These are phyloP conservation scores for Chelmon rostratus DNA, from an alignment of 2,797 vertebrate species.

Conservation along the genomic window DNA sequence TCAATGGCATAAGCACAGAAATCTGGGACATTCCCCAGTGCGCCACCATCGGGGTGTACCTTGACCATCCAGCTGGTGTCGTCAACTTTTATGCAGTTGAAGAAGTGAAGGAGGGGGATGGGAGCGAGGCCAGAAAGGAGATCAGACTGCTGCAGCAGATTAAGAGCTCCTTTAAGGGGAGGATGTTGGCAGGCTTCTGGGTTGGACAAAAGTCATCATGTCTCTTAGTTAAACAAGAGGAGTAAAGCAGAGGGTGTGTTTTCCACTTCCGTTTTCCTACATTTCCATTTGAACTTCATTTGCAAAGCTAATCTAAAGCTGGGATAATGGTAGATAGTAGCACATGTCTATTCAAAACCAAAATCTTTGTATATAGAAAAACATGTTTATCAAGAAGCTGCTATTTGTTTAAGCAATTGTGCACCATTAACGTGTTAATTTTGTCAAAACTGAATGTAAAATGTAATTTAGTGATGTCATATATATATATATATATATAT, in stretches of 20 bases:
- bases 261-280: slow-evolving; percentile 18
- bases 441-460: slow-evolving; percentile 2
- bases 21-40: slow-evolving; percentile 59
- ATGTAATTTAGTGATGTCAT: slow-evolving; percentile 1
- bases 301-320: background rate
- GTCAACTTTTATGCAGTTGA: slow-evolving; percentile 74
- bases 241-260: slow-evolving; percentile 7
- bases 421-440: background rate
- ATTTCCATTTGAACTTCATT: slow-evolving; percentile 35
- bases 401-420: slow-evolving; percentile 9
- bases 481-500: slow-evolving; percentile 10
- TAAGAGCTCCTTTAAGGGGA: slow-evolving; percentile 68
- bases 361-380: slow-evolving; percentile 15
- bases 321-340: background rate
- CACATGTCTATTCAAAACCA: background rate
- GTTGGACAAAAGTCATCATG: slow-evolving; percentile 70
- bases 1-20: slow-evolving; percentile 51
- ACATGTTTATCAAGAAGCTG: background rate
- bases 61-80: slow-evolving; percentile 75
- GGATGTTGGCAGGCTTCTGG: slow-evolving; percentile 78
- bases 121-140: slow-evolving; percentile 22
- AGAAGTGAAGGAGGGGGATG: slow-evolving; percentile 47
- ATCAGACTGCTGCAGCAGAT: slow-evolving; percentile 66
- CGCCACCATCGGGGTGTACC: slow-evolving; percentile 64
- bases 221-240: slow-evolving; percentile 28